These are phyloP conservation scores for Clostera curtula DNA, from an alignment of 2,888 invertebrate genomes.

Conservation along the genomic window DNA sequence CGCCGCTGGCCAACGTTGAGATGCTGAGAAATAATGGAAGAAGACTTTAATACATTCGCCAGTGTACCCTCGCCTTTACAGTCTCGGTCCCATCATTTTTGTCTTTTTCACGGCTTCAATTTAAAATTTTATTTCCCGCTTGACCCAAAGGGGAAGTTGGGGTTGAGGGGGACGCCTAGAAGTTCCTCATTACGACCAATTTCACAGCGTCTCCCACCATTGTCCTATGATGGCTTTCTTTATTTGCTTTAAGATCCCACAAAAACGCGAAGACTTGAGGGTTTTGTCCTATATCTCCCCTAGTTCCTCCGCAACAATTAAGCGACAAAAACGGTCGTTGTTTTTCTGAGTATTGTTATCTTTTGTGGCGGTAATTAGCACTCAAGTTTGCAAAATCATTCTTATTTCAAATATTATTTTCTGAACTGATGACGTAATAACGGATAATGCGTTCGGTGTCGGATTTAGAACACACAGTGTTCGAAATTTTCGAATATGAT, in stretches of 20 bases:
- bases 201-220: constrained; percentile 56
- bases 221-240: constrained; percentile 53
- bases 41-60: not conserved
- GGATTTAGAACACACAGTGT: too few relatives aligned
- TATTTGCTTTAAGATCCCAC: constrained; percentile 49
- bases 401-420: constrained; percentile 20
- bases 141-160: constrained; percentile 53
- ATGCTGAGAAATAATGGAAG: not conserved
- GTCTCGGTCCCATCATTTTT: constrained; percentile 47
- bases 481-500: too few relatives aligned
- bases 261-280: constrained; percentile 28
- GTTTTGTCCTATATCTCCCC: constrained; percentile 17
- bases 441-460: too few relatives aligned
- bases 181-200: constrained; percentile 71
- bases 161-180: constrained; percentile 28
- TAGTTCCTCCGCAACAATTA: constrained; percentile 23
- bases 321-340: constrained; percentile 26
- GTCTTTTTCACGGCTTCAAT: constrained; percentile 66
- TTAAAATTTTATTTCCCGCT: constrained; percentile 67
- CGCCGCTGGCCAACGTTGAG: too few relatives aligned
- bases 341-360: constrained; percentile 14
- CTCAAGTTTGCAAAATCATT: constrained; percentile 1
- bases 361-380: constrained; percentile 23
- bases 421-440: too few relatives aligned
- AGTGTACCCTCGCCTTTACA: constrained; percentile 19